A percentile compares a stretch with the other conserved stretches of the same genome.
Conservation (phyloP, 30 jellyfish, hydroid and myxozoan species). For the Sanderia malayensis region DNA sequence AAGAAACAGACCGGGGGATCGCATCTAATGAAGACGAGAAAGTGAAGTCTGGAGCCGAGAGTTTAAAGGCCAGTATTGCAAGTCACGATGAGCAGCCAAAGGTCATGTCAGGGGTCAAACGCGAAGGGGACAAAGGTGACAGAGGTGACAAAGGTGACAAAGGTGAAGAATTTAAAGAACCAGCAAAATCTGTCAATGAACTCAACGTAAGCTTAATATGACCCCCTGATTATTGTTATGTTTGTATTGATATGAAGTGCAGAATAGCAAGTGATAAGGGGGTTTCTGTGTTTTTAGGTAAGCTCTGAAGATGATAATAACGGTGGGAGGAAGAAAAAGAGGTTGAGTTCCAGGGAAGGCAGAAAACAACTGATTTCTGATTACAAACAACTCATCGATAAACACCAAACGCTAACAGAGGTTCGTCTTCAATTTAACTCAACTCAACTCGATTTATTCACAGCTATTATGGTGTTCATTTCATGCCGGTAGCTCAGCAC, state of each 20-base stretch:
- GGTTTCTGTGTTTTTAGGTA: neutral
- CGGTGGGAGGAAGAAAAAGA: neutral
- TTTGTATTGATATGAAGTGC: neutral
- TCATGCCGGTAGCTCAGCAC: no score
- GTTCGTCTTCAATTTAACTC: no score
- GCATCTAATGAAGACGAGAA: neutral
- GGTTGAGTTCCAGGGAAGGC: constrained; percentile 25
- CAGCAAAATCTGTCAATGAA: constrained; percentile 12
- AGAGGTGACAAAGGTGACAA: neutral
- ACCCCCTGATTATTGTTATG: no score
- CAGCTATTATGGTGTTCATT: no score
- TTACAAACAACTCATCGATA: constrained; percentile 44
- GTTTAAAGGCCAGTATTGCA: constrained; percentile 2
- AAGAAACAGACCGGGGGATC: neutral
- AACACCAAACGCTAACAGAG: constrained; percentile 50
- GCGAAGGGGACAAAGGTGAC: neutral
- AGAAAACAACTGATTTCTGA: constrained; percentile 42
- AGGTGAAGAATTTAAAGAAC: constrained; percentile 19
- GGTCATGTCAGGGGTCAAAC: constrained; percentile 13
- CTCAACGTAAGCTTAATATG: neutral
- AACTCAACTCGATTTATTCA: no score
- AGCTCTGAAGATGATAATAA: constrained; percentile 43
- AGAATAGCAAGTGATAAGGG: neutral
- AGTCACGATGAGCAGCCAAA: neutral
- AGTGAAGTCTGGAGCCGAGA: neutral